Percentiles rank a stretch among this genome's conserved stretches.
Conservation (phyloP, 2,113 vertebrate species). For the Chaetops frenatus region DNA sequence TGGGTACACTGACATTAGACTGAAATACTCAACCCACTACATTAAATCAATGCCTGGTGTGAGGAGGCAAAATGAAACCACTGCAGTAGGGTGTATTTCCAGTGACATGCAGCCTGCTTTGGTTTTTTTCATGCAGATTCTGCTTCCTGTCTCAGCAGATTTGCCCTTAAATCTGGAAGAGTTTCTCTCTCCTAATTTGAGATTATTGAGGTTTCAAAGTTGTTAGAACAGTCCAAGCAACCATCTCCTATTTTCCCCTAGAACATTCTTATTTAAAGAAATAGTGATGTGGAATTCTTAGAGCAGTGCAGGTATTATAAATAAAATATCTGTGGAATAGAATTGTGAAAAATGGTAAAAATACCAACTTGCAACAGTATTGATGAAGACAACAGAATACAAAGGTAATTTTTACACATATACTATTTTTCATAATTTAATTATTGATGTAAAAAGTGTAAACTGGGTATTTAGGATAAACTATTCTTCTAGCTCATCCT, state of each 20-base stretch:
- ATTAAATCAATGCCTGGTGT: too few relatives aligned
- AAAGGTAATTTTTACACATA: background rate
- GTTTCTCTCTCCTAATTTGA: background rate
- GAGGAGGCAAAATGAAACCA: too few relatives aligned
- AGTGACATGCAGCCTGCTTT: accelerated
- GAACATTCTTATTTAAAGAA: background rate
- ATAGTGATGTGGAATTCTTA: background rate
- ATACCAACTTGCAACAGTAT: background rate
- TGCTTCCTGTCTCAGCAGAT: background rate
- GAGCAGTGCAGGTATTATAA: background rate
- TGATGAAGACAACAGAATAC: background rate
- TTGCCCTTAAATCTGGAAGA: background rate
- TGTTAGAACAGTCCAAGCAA: background rate
- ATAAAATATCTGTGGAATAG: background rate
- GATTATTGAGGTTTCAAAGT: background rate
- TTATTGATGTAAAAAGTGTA: background rate
- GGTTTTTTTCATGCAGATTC: background rate
- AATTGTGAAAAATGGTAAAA: background rate
- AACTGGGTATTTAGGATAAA: background rate
- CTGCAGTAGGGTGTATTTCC: background rate
- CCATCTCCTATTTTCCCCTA: background rate
- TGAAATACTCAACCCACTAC: too few relatives aligned
- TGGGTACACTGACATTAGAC: too few relatives aligned
- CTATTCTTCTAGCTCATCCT: background rate
- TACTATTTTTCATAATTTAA: background rate